Base-by-base conservation (phyloP, 2,797 vertebrate genomes). In the Chanos chanos region DNA sequence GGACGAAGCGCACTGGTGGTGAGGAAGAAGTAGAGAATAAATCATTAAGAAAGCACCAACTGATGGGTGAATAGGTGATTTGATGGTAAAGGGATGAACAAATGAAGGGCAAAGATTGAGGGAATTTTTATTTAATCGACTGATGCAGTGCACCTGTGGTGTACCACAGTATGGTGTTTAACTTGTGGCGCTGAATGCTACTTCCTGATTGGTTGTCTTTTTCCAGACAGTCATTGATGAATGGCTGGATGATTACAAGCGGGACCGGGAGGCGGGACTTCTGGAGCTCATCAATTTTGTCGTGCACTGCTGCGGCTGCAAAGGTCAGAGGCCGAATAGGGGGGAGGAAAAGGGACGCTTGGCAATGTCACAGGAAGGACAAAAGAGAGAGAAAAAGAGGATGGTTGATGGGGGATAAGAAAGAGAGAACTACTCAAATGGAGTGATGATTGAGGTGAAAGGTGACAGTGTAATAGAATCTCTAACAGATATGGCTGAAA, bases 161-260 rank as follows among this genome's bases (percentile, higher is more conserved):
- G 9, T 30, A 6, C 4, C 30, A 15, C 2, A 7, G 18, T 4
- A 5, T 25, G 18, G n/a, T n/a, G n/a, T n/a, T n/a, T n/a, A n/a
- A n/a, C n/a, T n/a, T 10, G 54, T 71, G 44, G 75, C 69, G 43
- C 56, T 51, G 25, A 72, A 18, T 16, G 43, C 16, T 16, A 37
- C 1, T 0, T 49, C 67, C 49, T 83, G 33, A 80, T 75, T 81
- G 58, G 55, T 59, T 76, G 30, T 40, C 71, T 3, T 77, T 64
- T 79, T 49, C 9, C 54, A 96, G 95, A 76, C 88, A 0, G 74
- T 97, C 76, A 89, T 94, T 39, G 94, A 94, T 1, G 94, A 96
- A 37, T 97, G 94, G 94, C 78, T 97, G 71, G 93, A 94, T 47
- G 79, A 72, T 80, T 97, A 96, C 86, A 93, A 91, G 69, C 76